Conservation (phyloP, 2,113 vertebrate genomes). For the Aix galericulata region DNA sequence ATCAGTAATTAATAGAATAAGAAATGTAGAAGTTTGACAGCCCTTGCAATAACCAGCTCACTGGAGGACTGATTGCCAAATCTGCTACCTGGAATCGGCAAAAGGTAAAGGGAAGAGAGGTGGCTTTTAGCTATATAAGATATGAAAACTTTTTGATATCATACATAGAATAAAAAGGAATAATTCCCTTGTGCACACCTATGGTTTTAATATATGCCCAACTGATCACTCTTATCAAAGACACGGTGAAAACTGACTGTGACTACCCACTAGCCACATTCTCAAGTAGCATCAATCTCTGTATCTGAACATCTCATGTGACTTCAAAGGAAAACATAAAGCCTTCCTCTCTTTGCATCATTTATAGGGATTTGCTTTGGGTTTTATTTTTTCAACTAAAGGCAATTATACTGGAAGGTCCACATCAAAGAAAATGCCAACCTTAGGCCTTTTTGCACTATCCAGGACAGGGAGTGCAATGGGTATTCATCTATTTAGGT, state of each 20-base stretch:
- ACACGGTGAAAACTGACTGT: slow-evolving; percentile 43
- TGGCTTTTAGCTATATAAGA: not conserved
- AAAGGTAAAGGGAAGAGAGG: not conserved
- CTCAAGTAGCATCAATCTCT: slow-evolving; percentile 66
- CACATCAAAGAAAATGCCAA: slow-evolving; percentile 69
- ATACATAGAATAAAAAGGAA: not conserved
- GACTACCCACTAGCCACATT: slow-evolving; percentile 39
- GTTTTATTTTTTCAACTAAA: slow-evolving; percentile 61
- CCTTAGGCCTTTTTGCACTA: slow-evolving; percentile 60
- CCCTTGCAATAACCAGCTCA: not conserved
- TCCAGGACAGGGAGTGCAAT: slow-evolving; percentile 17
- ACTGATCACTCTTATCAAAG: slow-evolving; percentile 11
- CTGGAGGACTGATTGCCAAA: not conserved
- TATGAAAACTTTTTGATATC: not conserved
- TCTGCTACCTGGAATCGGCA: not conserved
- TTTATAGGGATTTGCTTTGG: slow-evolving; percentile 66
- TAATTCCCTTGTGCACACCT: not conserved
- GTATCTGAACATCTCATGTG: slow-evolving; percentile 46
- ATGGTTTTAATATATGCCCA: not conserved
- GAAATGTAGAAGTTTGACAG: not conserved
- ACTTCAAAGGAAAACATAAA: slow-evolving; percentile 67
- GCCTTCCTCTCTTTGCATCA: slow-evolving; percentile 48
- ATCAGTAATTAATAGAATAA: not conserved
- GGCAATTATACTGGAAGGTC: slow-evolving; percentile 59
- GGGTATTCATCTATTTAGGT: slow-evolving; percentile 48